Evolutionary conservation across 2,113 vertebrate species (phyloP).

Genomic region (Edolisoma coerulescens): DNA sequence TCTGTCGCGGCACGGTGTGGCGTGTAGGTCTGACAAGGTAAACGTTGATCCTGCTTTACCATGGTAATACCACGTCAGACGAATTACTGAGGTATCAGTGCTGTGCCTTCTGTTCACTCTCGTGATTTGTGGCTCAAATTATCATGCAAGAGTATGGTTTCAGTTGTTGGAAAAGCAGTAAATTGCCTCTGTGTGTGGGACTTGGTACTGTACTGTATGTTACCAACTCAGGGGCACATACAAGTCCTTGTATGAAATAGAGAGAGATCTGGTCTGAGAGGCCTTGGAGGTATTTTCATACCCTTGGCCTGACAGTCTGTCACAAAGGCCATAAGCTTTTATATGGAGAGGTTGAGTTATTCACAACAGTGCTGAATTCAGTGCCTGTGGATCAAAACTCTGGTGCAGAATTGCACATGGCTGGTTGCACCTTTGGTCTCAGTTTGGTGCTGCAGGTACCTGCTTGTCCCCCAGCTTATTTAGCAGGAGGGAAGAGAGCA

Average conservation of each 20-base stretch:
- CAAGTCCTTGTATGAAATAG: neutral
- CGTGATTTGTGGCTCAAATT: conserved; percentile 8
- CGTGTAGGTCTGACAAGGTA: neutral
- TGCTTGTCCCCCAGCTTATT: accelerated
- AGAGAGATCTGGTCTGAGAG: neutral
- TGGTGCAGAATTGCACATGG: neutral
- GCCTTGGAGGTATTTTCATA: neutral
- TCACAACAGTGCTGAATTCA: neutral
- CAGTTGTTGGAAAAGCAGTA: neutral
- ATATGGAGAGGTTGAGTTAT: neutral
- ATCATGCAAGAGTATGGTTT: neutral
- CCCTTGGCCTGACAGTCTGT: neutral
- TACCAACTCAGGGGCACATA: neutral
- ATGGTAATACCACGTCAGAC: conserved; percentile 8
- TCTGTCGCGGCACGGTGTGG: accelerated
- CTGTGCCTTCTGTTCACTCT: conserved; percentile 20
- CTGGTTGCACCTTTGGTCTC: neutral
- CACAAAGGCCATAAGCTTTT: neutral
- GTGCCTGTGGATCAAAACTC: neutral
- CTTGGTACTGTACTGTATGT: neutral
- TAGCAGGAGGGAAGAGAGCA: neutral
- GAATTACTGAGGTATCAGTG: conserved; percentile 17
- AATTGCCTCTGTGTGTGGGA: neutral
- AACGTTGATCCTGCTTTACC: neutral
- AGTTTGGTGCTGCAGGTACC: neutral